These are phyloP conservation scores for Hoplodrina ambigua DNA, from an alignment of 2,888 invertebrate genomes.

Conservation along the genomic window DNA sequence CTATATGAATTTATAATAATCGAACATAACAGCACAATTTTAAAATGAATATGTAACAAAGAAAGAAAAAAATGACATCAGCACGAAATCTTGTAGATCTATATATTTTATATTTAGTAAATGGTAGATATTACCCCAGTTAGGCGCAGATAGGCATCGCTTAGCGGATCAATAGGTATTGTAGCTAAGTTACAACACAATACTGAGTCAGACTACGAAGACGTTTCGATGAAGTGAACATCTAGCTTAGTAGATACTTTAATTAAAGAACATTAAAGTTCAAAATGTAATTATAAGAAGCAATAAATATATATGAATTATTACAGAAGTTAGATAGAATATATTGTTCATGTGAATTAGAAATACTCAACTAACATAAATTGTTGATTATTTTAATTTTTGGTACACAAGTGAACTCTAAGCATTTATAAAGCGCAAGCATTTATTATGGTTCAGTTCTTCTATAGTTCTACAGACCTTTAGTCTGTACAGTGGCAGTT, in stretches of 20 bases:
- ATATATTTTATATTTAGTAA: slow-evolving; percentile 10
- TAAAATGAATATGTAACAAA: not conserved
- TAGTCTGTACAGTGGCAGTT: too few species aligned
- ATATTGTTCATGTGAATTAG: not conserved
- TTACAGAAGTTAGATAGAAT: not conserved
- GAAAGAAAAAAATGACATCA: not conserved
- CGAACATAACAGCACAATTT: not conserved
- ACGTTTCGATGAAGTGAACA: slow-evolving; percentile 36
- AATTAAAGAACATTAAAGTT: slow-evolving; percentile 34
- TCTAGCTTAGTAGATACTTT: slow-evolving; percentile 24
- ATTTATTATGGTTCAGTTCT: too few species aligned
- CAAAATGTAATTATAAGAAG: slow-evolving; percentile 25
- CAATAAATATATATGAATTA: slow-evolving; percentile 36
- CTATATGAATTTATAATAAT: not conserved
- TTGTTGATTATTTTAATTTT: too few species aligned
- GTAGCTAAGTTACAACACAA: slow-evolving; percentile 43
- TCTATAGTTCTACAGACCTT: too few species aligned
- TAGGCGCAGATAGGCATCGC: slow-evolving; percentile 49
- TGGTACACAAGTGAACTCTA: too few species aligned
- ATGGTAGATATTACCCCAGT: slow-evolving; percentile 50
- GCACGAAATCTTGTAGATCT: not conserved
- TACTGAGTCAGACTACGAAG: slow-evolving; percentile 47
- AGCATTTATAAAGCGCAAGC: too few species aligned
- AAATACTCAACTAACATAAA: too few species aligned
- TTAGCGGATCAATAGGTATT: slow-evolving; percentile 45